Evolutionary conservation across 2,888 invertebrate species (phyloP).

Genomic region (Cyclophora punctaria): DNA sequence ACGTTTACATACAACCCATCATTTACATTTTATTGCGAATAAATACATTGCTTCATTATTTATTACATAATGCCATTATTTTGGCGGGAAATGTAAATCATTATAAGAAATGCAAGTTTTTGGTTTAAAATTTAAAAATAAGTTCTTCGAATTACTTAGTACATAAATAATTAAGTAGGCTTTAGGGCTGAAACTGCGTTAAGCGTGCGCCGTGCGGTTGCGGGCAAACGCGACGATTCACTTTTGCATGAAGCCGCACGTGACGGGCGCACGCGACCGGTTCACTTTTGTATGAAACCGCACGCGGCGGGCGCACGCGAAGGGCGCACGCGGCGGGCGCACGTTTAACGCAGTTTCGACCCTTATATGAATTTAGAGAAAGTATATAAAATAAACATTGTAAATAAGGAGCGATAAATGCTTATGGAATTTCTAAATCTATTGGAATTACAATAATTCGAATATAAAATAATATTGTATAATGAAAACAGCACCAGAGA

Average conservation of each 20-base stretch:
- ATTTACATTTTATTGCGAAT: conserved; percentile 68
- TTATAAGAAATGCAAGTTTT: neutral
- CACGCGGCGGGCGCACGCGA: too few species aligned
- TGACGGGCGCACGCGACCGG: too few species aligned
- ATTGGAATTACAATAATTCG: conserved; percentile 9
- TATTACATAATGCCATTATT: conserved; percentile 10
- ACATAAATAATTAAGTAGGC: neutral
- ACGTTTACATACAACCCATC: conserved; percentile 38
- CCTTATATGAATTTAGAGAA: neutral
- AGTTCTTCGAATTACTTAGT: neutral
- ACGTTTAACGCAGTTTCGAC: too few species aligned
- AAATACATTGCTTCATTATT: conserved; percentile 58
- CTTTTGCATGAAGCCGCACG: too few species aligned
- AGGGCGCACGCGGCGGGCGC: too few species aligned
- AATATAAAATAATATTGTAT: conserved; percentile 29
- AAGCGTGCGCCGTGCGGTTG: too few species aligned
- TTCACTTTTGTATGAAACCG: too few species aligned
- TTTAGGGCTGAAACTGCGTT: neutral
- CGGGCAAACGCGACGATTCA: too few species aligned
- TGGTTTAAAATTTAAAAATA: neutral
- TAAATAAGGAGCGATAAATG: conserved; percentile 9
- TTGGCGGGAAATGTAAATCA: conserved; percentile 1
- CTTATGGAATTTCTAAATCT: conserved; percentile 5
- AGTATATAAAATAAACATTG: conserved; percentile 3
- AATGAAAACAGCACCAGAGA: conserved; percentile 48